A percentile compares a stretch with the other conserved stretches of the same genome.
Conservation (phyloP, 2,888 invertebrate species). For the Nymphalis polychloros region DNA sequence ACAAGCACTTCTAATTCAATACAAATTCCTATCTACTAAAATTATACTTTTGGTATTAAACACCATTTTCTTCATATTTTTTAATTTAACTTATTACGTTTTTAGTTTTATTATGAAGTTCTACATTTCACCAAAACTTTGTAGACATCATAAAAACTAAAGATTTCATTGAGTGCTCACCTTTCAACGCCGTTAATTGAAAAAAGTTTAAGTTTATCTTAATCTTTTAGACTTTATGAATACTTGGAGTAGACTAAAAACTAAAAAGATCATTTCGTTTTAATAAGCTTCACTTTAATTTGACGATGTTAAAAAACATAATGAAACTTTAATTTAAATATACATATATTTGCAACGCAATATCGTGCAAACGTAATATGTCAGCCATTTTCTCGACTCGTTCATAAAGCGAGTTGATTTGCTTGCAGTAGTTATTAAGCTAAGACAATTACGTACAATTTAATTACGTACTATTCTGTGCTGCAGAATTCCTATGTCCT, state of each 20-base stretch:
- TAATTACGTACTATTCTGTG: not conserved
- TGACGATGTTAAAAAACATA: not conserved
- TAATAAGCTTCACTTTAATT: conserved; percentile 1
- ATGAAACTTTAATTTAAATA: not conserved
- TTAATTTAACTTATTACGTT: too few relatives aligned
- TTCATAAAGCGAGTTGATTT: conserved; percentile 7
- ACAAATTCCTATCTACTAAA: too few relatives aligned
- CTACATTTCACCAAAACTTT: conserved; percentile 4
- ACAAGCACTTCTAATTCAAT: too few relatives aligned
- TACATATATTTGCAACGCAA: not conserved
- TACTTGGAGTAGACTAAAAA: conserved; percentile 11
- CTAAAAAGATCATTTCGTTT: conserved; percentile 11
- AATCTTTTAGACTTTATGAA: conserved; percentile 16
- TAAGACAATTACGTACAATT: conserved; percentile 4
- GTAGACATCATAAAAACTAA: conserved; percentile 17
- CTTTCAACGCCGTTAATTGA: conserved; percentile 15
- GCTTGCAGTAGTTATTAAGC: conserved; percentile 10
- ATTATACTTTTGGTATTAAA: too few relatives aligned
- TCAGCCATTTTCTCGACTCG: conserved; percentile 4
- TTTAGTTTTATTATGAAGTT: not conserved
- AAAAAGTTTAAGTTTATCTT: conserved; percentile 23
- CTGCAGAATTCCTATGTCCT: not conserved
- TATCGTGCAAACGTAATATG: not conserved
- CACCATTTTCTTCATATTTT: too few relatives aligned
- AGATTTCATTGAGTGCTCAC: conserved; percentile 12